These are phyloP conservation scores for Trachelus tabidus DNA, from an alignment of 2,888 invertebrate species.

Conservation along the genomic window DNA sequence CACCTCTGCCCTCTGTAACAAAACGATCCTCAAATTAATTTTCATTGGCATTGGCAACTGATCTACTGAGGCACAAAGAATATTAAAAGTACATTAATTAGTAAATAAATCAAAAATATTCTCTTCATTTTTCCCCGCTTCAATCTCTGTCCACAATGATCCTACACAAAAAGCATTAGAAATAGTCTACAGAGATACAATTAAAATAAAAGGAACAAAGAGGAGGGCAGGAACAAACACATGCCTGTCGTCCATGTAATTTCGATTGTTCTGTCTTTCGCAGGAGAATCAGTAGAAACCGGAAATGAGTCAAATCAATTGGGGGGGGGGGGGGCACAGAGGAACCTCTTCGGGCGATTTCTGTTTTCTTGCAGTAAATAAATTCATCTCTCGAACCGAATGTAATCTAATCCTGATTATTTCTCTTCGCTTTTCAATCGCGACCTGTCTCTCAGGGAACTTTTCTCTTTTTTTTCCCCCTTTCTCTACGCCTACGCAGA, in stretches of 20 bases:
- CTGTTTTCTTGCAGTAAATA: background rate
- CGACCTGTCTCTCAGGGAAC: background rate
- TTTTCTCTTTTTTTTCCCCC: background rate
- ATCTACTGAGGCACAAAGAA: background rate
- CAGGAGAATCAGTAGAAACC: background rate
- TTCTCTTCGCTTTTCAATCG: background rate
- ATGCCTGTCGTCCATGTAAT: background rate
- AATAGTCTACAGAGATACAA: background rate
- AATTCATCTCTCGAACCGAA: background rate
- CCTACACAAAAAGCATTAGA: background rate
- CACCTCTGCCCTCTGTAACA: slow-evolving; percentile 37
- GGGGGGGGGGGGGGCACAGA: background rate
- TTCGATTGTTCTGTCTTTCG: background rate
- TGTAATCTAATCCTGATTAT: background rate
- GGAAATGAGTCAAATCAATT: background rate
- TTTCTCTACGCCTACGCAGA: background rate
- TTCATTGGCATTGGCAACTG: background rate
- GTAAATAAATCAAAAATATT: background rate
- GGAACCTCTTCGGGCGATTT: background rate
- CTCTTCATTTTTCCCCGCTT: background rate
- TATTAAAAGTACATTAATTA: slow-evolving; percentile 6
- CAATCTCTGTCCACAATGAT: background rate
- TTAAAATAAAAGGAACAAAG: background rate
- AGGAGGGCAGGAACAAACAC: background rate
- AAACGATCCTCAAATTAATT: slow-evolving; percentile 2